A percentile compares a stretch with the other conserved stretches of the same genome.
phyloP scores from a whole-genome alignment of 2,888 invertebrate genomes.

The Euspilapteryx auroguttella region DNA sequence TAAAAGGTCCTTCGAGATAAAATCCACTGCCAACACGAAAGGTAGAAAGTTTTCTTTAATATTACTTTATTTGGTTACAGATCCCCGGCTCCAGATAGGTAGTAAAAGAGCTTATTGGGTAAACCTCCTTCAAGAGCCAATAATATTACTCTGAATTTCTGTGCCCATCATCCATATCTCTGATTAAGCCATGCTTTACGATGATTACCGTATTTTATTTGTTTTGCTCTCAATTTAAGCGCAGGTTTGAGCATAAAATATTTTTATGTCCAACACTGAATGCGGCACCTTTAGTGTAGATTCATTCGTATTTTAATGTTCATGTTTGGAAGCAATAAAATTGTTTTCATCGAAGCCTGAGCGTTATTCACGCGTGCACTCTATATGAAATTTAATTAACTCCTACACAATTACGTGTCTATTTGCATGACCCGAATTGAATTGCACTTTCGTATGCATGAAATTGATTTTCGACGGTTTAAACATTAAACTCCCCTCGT shows the following conservation, averaged over 20 bases:
- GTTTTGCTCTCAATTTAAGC: no score
- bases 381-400: no score
- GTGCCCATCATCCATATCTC: slow-evolving; percentile 2
- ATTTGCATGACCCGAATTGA: background rate
- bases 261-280: no score
- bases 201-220: no score
- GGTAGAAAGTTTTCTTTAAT: slow-evolving; percentile 29
- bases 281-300: no score
- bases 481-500: background rate
- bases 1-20: slow-evolving; percentile 11
- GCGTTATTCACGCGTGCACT: no score
- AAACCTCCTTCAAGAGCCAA: slow-evolving; percentile 16
- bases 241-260: no score
- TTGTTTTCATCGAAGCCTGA: no score
- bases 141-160: no score
- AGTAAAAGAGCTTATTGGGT: slow-evolving; percentile 22
- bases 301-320: no score
- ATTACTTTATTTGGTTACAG: slow-evolving; percentile 29
- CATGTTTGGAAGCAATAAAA: no score
- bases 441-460: background rate
- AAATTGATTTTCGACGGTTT: background rate
- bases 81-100: slow-evolving; percentile 19
- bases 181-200: slow-evolving; percentile 4
- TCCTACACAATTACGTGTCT: no score
- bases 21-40: slow-evolving; percentile 16